These are phyloP conservation scores for Cheilosia vulpina DNA, from an alignment of 2,888 invertebrate species.

Conservation along the genomic window DNA sequence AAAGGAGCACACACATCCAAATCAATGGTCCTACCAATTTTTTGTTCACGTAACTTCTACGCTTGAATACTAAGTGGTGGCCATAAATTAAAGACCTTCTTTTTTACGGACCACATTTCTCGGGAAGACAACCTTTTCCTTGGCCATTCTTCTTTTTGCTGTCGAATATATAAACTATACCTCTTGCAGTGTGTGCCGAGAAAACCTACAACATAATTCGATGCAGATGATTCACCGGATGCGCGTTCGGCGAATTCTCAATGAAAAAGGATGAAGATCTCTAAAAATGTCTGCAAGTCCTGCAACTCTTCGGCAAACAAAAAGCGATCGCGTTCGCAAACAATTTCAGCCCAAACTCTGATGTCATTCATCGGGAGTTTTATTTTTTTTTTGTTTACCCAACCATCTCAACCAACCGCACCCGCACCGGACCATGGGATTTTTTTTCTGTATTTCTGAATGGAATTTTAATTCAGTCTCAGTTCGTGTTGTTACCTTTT, in stretches of 20 bases:
- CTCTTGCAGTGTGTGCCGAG: not conserved
- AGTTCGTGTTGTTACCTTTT: slow-evolving; percentile 25
- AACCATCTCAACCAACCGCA: slow-evolving; percentile 8
- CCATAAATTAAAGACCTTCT: slow-evolving; percentile 6
- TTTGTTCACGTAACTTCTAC: not conserved
- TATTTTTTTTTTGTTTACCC: slow-evolving; percentile 1
- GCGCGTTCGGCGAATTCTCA: slow-evolving; percentile 23
- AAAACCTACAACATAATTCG: slow-evolving; percentile 35
- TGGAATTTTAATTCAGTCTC: slow-evolving; percentile 73
- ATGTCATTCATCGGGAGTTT: slow-evolving; percentile 62
- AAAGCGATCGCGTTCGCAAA: slow-evolving; percentile 15
- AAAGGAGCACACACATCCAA: not conserved
- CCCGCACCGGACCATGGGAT: slow-evolving; percentile 13
- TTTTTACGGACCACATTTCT: slow-evolving; percentile 13
- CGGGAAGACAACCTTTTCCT: slow-evolving; percentile 24
- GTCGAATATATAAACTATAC: slow-evolving; percentile 18
- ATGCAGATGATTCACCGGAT: slow-evolving; percentile 35
- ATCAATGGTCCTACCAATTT: not conserved
- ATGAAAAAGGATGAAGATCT: slow-evolving; percentile 30
- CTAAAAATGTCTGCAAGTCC: slow-evolving; percentile 3
- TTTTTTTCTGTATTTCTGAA: slow-evolving; percentile 48
- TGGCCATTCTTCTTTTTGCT: not conserved
- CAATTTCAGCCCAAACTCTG: slow-evolving; percentile 50
- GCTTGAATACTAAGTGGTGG: slow-evolving; percentile 27
- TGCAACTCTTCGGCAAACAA: not conserved